These are phyloP conservation scores for Atlantisia rogersi DNA, from an alignment of 2,113 vertebrate genomes.

Conservation along the genomic window DNA sequence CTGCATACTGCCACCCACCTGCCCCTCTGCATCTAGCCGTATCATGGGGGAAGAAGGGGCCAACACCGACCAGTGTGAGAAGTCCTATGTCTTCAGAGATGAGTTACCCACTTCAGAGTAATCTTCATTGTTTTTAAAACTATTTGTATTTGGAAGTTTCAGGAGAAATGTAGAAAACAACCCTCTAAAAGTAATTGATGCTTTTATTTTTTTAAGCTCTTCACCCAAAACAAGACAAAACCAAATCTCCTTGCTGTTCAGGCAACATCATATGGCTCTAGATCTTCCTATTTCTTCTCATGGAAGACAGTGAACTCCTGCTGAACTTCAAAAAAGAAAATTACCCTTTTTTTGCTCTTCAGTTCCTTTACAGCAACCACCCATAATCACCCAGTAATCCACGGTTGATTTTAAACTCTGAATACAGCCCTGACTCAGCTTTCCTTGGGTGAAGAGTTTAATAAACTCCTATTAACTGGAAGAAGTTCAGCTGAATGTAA, in stretches of 20 bases:
- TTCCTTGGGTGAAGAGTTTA: not conserved
- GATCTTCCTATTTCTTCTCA: not conserved
- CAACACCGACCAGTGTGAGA: not conserved
- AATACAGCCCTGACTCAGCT: not conserved
- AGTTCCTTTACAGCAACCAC: not conserved
- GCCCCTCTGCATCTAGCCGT: not conserved
- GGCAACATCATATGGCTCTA: not conserved
- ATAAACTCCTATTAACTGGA: not conserved
- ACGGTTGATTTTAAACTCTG: not conserved
- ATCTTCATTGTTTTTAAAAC: not conserved
- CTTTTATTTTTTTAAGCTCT: not conserved
- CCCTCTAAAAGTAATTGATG: not conserved
- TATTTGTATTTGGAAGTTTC: not conserved
- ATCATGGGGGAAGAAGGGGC: not conserved
- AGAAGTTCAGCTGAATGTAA: not conserved
- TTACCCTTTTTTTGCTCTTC: not conserved
- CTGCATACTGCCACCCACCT: not conserved
- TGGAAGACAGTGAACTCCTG: not conserved
- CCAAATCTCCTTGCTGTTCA: not conserved
- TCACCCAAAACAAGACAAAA: not conserved
- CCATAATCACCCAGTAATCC: not conserved
- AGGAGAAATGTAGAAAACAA: not conserved
- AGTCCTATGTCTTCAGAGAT: not conserved
- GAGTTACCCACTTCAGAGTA: not conserved
- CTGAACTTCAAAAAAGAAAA: not conserved